These are phyloP conservation scores for Mormyrus iriodes DNA, from an alignment of 2,113 vertebrate species.

Conservation along the genomic window DNA sequence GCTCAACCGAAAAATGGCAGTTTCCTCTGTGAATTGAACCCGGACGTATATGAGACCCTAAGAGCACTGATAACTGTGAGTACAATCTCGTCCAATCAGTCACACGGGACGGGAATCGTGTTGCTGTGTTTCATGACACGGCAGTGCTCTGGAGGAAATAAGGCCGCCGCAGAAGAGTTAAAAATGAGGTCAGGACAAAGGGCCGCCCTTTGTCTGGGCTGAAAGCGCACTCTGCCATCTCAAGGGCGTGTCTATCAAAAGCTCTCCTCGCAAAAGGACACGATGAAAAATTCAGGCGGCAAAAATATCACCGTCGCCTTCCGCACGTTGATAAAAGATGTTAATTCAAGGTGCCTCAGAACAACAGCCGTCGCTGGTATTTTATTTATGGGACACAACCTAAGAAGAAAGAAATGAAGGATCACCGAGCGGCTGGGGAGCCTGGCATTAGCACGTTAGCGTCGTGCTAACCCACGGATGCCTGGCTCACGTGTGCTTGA, in stretches of 20 bases:
- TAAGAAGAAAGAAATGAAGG: background rate
- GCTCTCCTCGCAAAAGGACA: background rate
- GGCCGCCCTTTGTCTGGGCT: constrained; percentile 41
- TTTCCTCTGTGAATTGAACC: background rate
- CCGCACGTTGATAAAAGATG: constrained; percentile 2
- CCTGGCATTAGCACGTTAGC: background rate
- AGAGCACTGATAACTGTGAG: background rate
- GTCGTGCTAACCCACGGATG: background rate
- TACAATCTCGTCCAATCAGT: constrained; percentile 47
- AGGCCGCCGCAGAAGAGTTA: constrained; percentile 52
- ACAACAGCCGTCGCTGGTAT: background rate
- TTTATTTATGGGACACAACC: background rate
- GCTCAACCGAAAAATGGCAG: background rate
- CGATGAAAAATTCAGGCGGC: background rate
- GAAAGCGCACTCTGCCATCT: constrained; percentile 20
- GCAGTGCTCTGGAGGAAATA: constrained; percentile 63
- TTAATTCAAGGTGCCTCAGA: background rate
- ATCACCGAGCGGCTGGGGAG: background rate
- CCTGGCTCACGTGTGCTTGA: background rate
- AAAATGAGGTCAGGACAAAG: constrained; percentile 66
- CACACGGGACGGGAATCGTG: constrained; percentile 67
- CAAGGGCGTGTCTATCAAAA: background rate
- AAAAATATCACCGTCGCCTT: background rate
- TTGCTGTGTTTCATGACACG: constrained; percentile 57
- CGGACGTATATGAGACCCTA: background rate